Evolutionary conservation across 64 coral and sea anemone species (phyloP).

Genomic region (Stichodactyla helianthus): DNA sequence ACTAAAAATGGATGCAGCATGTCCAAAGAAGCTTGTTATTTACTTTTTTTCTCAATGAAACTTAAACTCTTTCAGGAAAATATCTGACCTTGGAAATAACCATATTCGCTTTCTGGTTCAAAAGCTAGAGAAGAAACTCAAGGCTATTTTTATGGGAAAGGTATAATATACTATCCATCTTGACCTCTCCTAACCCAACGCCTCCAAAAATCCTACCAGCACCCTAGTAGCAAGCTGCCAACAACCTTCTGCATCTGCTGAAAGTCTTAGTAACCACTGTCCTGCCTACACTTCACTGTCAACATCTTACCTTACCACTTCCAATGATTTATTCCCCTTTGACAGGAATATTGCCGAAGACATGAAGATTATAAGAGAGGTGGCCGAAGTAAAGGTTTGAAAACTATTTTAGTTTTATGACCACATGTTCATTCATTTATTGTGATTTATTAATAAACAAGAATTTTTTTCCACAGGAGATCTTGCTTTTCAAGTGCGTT

Average conservation of each 20-base stretch:
- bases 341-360: slow-evolving; percentile 33
- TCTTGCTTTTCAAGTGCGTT: slow-evolving; percentile 85
- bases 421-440: background rate
- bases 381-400: slow-evolving; percentile 43
- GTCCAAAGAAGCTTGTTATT: too few relatives aligned
- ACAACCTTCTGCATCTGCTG: too few relatives aligned
- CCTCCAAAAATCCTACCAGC: background rate
- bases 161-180: background rate
- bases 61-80: background rate
- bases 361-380: slow-evolving; percentile 69
- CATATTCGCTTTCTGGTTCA: slow-evolving; percentile 40
- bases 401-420: background rate
- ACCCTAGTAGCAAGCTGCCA: too few relatives aligned
- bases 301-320: too few relatives aligned
- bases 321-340: too few relatives aligned
- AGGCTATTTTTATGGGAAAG: slow-evolving; percentile 53
- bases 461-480: slow-evolving; percentile 4
- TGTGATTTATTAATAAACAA: background rate
- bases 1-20: too few relatives aligned
- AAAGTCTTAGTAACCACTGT: too few relatives aligned
- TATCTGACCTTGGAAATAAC: slow-evolving; percentile 30
- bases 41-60: background rate
- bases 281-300: too few relatives aligned
- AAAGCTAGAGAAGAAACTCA: slow-evolving; percentile 28
- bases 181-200: too few relatives aligned